These are phyloP conservation scores for Aphyosemion australe DNA, from an alignment of 2,113 vertebrate species.

Conservation along the genomic window DNA sequence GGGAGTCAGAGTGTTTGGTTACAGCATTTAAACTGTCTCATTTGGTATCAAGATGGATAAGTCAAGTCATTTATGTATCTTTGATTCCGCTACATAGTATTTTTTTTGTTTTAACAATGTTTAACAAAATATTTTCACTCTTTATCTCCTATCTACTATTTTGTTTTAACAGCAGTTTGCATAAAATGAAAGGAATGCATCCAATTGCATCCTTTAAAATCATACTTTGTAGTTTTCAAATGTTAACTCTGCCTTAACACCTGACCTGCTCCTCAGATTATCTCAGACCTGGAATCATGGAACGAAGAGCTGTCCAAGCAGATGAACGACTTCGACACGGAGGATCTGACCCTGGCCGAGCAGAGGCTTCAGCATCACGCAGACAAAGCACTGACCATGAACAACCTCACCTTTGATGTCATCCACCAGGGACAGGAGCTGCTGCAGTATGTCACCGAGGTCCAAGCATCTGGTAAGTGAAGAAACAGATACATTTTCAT, in stretches of 20 bases:
- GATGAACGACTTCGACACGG: conserved; percentile 97
- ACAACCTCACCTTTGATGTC: conserved; percentile 98
- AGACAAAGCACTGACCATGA: conserved; percentile 98
- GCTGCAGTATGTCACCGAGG: conserved; percentile 97
- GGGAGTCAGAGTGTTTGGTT: conserved; percentile 4
- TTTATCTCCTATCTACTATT: background rate
- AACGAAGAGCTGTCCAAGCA: conserved; percentile 97
- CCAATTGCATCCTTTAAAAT: background rate
- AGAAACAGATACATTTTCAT: background rate
- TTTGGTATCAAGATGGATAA: background rate
- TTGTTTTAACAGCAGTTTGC: too few species aligned
- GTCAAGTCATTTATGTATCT: too few species aligned
- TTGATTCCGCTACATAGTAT: too few species aligned
- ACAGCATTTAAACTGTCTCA: conserved; percentile 21
- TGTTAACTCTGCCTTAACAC: background rate
- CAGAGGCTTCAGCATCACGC: conserved; percentile 98
- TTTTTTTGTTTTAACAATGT: too few species aligned
- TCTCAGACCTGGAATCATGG: conserved; percentile 99
- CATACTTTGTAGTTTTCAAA: background rate
- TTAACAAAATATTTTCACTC: too few species aligned
- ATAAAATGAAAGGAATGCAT: too few species aligned
- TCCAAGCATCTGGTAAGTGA: conserved; percentile 93
- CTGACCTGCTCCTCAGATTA: conserved; percentile 82
- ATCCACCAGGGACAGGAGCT: conserved; percentile 99
- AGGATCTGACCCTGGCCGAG: conserved; percentile 95